Base-by-base conservation (phyloP, 2,888 invertebrate genomes). In the Polymixis lichenea region DNA sequence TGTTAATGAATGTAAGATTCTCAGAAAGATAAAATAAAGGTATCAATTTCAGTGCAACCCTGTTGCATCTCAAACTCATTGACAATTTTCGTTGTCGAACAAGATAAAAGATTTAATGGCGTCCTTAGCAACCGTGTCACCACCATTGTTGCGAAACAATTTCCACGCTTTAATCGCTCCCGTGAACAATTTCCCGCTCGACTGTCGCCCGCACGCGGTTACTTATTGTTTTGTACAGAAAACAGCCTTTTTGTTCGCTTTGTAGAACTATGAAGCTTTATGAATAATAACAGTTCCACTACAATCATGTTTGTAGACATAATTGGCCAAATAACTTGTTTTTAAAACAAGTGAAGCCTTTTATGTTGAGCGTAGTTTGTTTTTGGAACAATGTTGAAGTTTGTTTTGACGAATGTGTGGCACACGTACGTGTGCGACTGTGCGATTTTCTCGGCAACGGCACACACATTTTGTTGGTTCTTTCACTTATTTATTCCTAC, bases 131-230 rank as follows among this genome's bases (percentile, higher is more conserved):
- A 90, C 89, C 87, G 89, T 89, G 89, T 89, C 87, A 87, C 86
- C 86, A 77, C 88, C 88, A 92, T 91, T 92, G 92, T 93, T 93
- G 88, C 90, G 88, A 90, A 92, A 93, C 93, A 93, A 93, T 93
- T 93, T 93, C 85, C 91, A 89, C 89, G 89, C 88, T 91, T 90
- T 92, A 92, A 93, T 93, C 92, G 93, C 89, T 91, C 92, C 89
- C 90, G 86, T 89, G 91, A 90, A 90, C 92, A 92, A 91, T 92
- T 93, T 92, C 85, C 91, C 87, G 89, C 86, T 87, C 88, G 89
- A 87, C 89, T 92, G 92, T 93, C 91, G 89, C 86, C 87, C 85
- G 90, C 92, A 93, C 89, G 87, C 89, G 79, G 87, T 80, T 87
- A 87, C 91, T 90, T 90, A 89, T 91, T 92, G 90, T 91, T 90